Evolutionary conservation across 37 sponge, comb jelly and placozoan species (phyloP).

Genomic region (Bolinopsis microptera): DNA sequence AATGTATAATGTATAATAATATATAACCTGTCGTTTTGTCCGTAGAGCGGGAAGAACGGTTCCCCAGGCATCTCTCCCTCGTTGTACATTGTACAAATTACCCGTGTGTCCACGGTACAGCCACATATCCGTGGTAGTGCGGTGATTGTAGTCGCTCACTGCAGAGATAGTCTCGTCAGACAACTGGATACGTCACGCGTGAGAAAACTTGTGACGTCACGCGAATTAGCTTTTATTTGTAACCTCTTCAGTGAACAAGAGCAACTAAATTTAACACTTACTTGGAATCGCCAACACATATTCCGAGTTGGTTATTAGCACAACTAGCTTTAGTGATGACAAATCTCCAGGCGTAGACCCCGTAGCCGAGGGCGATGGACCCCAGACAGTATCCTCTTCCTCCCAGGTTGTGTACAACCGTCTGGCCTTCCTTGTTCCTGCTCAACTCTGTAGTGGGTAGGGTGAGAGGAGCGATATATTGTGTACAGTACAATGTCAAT

Average conservation of each 20-base stretch:
- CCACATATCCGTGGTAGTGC: constrained; percentile 69
- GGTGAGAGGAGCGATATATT: no score
- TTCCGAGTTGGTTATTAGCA: constrained; percentile 28
- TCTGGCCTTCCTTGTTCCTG: constrained; percentile 65
- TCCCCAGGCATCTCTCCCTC: constrained; percentile 69
- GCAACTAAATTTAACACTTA: no score
- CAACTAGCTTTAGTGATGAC: not conserved
- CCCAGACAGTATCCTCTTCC: constrained; percentile 62
- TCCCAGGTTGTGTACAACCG: constrained; percentile 59
- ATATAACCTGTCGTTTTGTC: constrained; percentile 66
- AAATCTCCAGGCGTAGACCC: constrained; percentile 30
- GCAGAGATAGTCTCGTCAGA: no score
- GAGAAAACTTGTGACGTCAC: no score
- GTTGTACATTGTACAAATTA: constrained; percentile 70
- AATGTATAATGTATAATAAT: no score
- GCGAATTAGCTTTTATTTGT: no score
- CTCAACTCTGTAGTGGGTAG: constrained; percentile 29
- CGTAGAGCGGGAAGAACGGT: constrained; percentile 15
- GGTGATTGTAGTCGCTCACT: constrained; percentile 65
- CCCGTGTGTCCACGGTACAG: constrained; percentile 72
- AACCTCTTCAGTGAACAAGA: no score
- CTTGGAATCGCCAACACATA: constrained; percentile 29
- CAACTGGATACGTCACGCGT: no score
- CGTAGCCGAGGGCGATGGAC: not conserved
- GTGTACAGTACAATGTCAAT: no score